Base-by-base conservation (phyloP, 2,113 vertebrate genomes). In the Ursus arctos region DNA sequence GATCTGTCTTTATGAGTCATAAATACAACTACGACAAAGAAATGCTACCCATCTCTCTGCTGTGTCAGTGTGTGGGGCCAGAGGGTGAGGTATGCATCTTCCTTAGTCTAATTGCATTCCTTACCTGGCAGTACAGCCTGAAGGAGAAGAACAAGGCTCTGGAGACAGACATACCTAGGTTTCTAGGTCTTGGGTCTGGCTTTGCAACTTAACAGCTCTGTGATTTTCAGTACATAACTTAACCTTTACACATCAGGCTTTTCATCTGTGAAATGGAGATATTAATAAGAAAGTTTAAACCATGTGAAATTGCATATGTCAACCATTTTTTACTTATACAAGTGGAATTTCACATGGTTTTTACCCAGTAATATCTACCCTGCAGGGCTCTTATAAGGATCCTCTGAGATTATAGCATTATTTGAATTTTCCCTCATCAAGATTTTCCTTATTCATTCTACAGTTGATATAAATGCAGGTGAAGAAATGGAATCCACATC, bases 1-100 rank as follows among this genome's bases (percentile, higher is more conserved):
- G 24, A 63, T 91, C n/a, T 96, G 33, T 74, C 80, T 95, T 74
- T 63, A 40, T 82, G 95, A 98, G 40, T 96, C 91, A 91, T 69
- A 47, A 94, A 43, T 61, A n/a, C 36, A 88, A 93, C 59, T 53
- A 43, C 55, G 89, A 15, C 43, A 95, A 89, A 88, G 43, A 89
- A 91, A 51, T n/a, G 14, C 74, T 83, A 31, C 22, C n/a, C 63
- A 22, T 55, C 88, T 74, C 51, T 95, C 21, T 51, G 19, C n/a
- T 82, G 0, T 51, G 65, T 63, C 33, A 26, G 7, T 53, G 16
- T 65, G 28, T 0, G 10, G 21, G 33, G 33, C 24, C 4, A 40
- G 12, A 6, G 14, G 24, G 12, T 77, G 49, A 79, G 8, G 19
- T 6, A 8, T 65, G 59, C n/a, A 43, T 61, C 40, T 67, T 84